Conservation (phyloP, 2,797 vertebrate genomes). For the Syngnathus rostellatus region DNA sequence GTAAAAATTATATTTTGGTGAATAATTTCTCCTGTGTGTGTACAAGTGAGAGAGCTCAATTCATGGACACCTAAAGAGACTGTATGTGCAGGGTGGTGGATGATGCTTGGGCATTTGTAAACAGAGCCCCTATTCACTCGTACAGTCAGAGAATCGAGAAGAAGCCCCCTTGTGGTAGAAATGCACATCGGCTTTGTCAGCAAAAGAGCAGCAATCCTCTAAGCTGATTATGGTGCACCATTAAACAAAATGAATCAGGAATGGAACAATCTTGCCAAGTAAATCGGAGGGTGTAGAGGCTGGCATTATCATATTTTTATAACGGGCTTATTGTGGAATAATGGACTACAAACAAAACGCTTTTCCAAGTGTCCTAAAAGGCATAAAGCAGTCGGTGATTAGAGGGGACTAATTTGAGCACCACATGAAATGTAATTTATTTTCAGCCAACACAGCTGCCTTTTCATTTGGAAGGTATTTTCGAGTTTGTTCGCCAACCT, state of each 20-base stretch:
- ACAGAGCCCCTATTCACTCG: constrained; percentile 19
- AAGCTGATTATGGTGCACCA: constrained; percentile 56
- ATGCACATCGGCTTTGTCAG: constrained; percentile 28
- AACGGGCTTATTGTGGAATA: constrained; percentile 42
- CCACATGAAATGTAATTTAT: constrained; percentile 2
- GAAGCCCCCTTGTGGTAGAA: constrained; percentile 58
- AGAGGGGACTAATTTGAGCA: not conserved
- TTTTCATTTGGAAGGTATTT: constrained; percentile 1
- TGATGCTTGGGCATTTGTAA: constrained; percentile 7
- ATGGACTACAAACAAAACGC: constrained; percentile 20
- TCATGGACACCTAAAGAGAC: constrained; percentile 21
- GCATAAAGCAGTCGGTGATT: not conserved
- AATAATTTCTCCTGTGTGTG: constrained; percentile 9
- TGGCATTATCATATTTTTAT: constrained; percentile 36
- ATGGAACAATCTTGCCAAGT: constrained; percentile 42
- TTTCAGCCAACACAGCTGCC: not conserved
- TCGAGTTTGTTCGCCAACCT: not conserved
- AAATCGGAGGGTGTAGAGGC: constrained; percentile 20
- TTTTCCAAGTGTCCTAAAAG: constrained; percentile 10
- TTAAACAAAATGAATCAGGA: constrained; percentile 52
- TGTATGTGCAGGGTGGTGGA: constrained; percentile 11
- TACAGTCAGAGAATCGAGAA: constrained; percentile 11
- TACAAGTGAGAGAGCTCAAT: constrained; percentile 15
- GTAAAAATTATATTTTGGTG: constrained; percentile 22
- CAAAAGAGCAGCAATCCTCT: constrained; percentile 41